phyloP scores from a whole-genome alignment of 2,113 vertebrate genomes.

The Periophthalmodon schlosseri region DNA sequence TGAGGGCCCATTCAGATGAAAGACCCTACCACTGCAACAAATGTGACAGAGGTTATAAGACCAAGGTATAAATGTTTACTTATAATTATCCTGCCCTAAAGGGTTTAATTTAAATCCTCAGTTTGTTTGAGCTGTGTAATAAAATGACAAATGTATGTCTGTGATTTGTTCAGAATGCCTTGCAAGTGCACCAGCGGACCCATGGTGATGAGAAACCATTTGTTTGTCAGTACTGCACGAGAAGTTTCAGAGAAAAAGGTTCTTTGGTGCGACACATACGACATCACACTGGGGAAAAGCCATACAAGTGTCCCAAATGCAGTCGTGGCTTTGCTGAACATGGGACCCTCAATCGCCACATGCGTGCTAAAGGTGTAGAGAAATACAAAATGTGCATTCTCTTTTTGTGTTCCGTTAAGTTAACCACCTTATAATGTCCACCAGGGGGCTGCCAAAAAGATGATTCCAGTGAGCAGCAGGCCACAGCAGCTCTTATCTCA shows the following conservation, averaged over 20 bases:
- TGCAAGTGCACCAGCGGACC: conserved; percentile 94
- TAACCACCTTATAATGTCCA: not conserved
- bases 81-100: not conserved
- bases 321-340: conserved; percentile 93
- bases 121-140: not conserved
- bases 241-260: conserved; percentile 94
- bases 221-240: conserved; percentile 88
- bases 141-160: not conserved
- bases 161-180: conserved; percentile 83
- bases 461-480: conserved; percentile 62
- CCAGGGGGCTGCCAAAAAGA: conserved; percentile 89
- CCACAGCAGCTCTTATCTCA: conserved; percentile 78
- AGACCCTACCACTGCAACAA: conserved; percentile 87
- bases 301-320: conserved; percentile 92
- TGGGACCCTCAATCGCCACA: conserved; percentile 92
- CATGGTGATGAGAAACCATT: conserved; percentile 91
- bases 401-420: not conserved
- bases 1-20: conserved; percentile 92
- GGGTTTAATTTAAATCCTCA: not conserved
- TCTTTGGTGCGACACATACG: conserved; percentile 93
- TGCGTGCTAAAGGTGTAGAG: conserved; percentile 89
- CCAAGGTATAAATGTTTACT: conserved; percentile 81
- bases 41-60: conserved; percentile 96
- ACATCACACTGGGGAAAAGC: conserved; percentile 96
- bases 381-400: not conserved